Base-by-base conservation (phyloP, 2,113 vertebrate species). In the Talpa occidentalis region DNA sequence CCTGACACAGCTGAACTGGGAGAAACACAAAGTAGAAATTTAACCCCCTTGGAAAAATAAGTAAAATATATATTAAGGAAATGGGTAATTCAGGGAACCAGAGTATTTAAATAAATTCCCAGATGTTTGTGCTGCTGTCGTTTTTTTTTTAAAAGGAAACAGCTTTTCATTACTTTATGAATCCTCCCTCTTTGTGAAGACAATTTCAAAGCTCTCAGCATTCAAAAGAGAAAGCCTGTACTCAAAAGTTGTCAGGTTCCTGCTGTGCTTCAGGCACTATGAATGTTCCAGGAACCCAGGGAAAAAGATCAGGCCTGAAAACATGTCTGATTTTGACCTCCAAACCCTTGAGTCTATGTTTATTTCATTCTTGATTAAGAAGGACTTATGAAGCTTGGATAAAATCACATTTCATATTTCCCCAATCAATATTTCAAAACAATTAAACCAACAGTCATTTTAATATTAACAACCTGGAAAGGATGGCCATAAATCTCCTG, bases 51-150 rank as follows among this genome's bases (percentile, higher is more conserved):
- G 84, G 89, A 91, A 96, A 96, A 96, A 67, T 89, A 93, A 95
- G 64, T 91, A 89, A 96, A 95, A 91, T 80, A 79, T 37, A 86
- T 90, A 73, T 91, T 88, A 92, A 94, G 72, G 79, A 94, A 97
- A 87, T 77, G 70, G 56, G 22, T 95, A 83, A 86, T 95, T 95
- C 82, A 79, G 74, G 80, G 89, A 96, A 93, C 54, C 37, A 83
- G 47, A 79, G 52, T 56, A 91, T 82, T 95, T 93, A 88, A 95
- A 89, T 92, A 91, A 89, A 94, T 93, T 89, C 74, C 76, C 91
- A 95, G 74, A 94, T 95, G 94, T 95, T 62, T 85, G 35, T 77
- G 70, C 82, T 91, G 26, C 82, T 94, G 21, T 66, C 10, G 73
- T 11, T 0, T 77, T 88, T n/a, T 11, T 0, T 93, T 76, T n/a